Base-by-base conservation (phyloP, 2,888 invertebrate genomes). In the Diabrotica balteata region DNA sequence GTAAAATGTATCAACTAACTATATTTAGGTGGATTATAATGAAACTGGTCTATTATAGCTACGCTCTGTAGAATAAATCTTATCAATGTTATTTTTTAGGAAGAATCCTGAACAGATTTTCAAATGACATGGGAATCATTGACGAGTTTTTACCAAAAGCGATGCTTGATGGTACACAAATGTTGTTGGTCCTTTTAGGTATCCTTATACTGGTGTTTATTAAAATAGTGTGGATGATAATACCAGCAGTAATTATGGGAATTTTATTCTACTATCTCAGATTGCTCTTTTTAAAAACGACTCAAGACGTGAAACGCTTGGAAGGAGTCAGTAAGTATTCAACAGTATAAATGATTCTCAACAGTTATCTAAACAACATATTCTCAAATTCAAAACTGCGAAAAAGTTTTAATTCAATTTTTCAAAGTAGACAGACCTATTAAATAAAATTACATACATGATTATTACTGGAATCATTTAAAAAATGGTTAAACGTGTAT, bases 51-150 rank as follows among this genome's bases (percentile, higher is more conserved):
- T 4, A 32, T 2, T 32, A 2, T 32, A 32, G 32, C 32, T 2
- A 32, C 32, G 32, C 5, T 32, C 32, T 32, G 5, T 32, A 4
- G 32, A 32, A 32, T 32, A 32, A 32, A 32, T 32, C 32, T 32
- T 32, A 32, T 0, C 4, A 32, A 32, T 5, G 3, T 32, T 32
- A 32, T 32, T 32, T 71, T 71, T 63, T 46, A 90, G 93, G 94
- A 46, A 88, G 93, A 11, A 91, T 94, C 74, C 86, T 94, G 59
- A 94, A 94, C 83, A 85, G 94, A 63, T 94, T 94, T 83, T 92
- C 94, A 0, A 94, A 94, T 80, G 94, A 95, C 79, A 90, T 93
- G 83, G 93, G 93, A 0, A 86, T 90, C 3, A 89, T 94, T 61
- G 93, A 93, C 78, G 93, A 93, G 81, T 84, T 88, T 17, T 81